Conservation (phyloP, 2,113 vertebrate species). For the Raja brachyura region DNA sequence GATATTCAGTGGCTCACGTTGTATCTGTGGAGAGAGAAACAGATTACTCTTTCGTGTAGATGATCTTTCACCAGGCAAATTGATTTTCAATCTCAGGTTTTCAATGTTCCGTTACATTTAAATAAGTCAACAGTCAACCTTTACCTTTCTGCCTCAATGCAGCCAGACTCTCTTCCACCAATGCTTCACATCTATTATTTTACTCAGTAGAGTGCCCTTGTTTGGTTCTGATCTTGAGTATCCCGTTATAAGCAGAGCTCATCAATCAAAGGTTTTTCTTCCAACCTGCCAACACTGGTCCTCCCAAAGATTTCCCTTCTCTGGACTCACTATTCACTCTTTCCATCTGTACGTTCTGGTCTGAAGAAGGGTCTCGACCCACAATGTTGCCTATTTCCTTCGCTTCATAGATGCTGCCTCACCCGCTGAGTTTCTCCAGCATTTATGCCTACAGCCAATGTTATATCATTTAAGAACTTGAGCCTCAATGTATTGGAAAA, state of each 20-base stretch:
- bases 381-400: too few species aligned
- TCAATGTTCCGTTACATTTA: background rate
- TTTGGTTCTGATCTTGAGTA: background rate
- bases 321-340: too few species aligned
- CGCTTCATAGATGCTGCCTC: too few species aligned
- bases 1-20: too few species aligned
- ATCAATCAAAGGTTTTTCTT: background rate
- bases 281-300: background rate
- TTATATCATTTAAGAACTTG: background rate
- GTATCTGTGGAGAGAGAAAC: too few species aligned
- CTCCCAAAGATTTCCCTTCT: background rate
- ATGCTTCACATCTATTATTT: background rate
- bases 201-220: background rate
- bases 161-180: background rate
- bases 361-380: too few species aligned
- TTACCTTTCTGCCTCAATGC: background rate
- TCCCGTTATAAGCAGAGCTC: background rate
- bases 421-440: too few species aligned
- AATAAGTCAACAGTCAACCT: background rate
- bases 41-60: too few species aligned
- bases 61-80: background rate
- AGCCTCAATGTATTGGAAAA: too few species aligned
- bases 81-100: background rate
- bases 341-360: background rate
- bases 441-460: too few species aligned